Conservation (phyloP, 2,113 vertebrate genomes). For the Varanus salvator region DNA sequence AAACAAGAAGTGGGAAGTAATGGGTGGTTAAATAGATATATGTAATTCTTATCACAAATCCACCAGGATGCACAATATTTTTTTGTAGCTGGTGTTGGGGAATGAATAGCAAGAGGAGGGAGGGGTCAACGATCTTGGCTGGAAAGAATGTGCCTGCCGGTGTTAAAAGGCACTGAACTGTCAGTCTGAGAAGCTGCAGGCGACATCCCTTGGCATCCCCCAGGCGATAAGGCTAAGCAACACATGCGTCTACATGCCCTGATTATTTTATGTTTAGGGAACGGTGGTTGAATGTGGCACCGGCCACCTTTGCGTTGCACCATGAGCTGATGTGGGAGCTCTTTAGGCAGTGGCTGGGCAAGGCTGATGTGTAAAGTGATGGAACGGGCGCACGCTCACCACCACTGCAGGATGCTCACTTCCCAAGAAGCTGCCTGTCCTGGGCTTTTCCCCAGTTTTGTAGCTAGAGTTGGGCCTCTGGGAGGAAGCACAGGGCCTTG, state of each 20-base stretch:
- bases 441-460: too few relatives aligned
- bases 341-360: too few relatives aligned
- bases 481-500: too few relatives aligned
- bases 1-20: slow-evolving; percentile 10
- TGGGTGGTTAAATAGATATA: fast-evolving
- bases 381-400: too few relatives aligned
- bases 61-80: neutral
- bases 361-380: too few relatives aligned
- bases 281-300: too few relatives aligned
- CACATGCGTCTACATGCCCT: neutral
- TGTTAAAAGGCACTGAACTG: neutral
- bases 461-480: too few relatives aligned
- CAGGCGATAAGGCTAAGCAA: too few relatives aligned
- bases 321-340: neutral
- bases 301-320: neutral
- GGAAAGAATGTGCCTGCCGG: neutral
- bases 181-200: neutral
- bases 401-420: too few relatives aligned
- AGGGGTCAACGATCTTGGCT: neutral
- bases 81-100: neutral
- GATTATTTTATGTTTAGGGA: neutral
- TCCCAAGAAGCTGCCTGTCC: too few relatives aligned
- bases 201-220: neutral
- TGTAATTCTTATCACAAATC: neutral
- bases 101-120: neutral